Base-by-base conservation (phyloP, 2,113 vertebrate genomes). In the Camelus bactrianus region DNA sequence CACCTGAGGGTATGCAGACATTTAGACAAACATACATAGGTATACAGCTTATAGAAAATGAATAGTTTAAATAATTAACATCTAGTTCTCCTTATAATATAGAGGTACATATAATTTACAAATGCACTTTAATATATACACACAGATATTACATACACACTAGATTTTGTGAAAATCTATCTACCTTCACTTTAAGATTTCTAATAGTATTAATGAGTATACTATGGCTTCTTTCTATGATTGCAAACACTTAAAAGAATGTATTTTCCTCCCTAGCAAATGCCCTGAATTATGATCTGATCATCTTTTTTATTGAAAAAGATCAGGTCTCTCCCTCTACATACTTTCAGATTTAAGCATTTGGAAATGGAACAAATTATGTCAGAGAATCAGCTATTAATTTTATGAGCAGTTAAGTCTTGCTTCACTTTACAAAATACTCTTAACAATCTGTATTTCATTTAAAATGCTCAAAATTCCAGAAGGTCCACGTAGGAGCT, bases 101-200 rank as follows among this genome's bases (percentile, higher is more conserved):
- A 32, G 16, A 90, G 9, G 28, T 73, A 94, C 50, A 96, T 54
- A 35, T 19, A 85, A 79, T 89, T 82, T 95, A 96, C 82, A 93
- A 26, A 56, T 17, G 20, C 64, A 26, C 77, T 91, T 87, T 93
- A 92, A 94, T 22, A 42, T n/a, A 81, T 35, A 77, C n/a, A 92
- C 83, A 91, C 6, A 89, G 50, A 76, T 69, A 70, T 50, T 67
- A 77, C 5, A 62, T 46, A 86, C 1, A 76, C 46, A 52, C 64
- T 56, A 80, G 24, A 79, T 38, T 93, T 46, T 75, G 14, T 84
- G 86, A 87, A 89, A 42, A 42, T 42, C 38, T 42, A 60, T 48
- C 89, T 62, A 56, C 26, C 30, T 56, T 93, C 12, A 28, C 62
- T 82, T 82, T 72, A 79, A 69, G 52, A 88, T 79, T 88, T 91